Percentiles rank a stretch among this genome's conserved stretches.
Conservation (phyloP, 2,888 invertebrate genomes). For the Sphaerophoria taeniata region DNA sequence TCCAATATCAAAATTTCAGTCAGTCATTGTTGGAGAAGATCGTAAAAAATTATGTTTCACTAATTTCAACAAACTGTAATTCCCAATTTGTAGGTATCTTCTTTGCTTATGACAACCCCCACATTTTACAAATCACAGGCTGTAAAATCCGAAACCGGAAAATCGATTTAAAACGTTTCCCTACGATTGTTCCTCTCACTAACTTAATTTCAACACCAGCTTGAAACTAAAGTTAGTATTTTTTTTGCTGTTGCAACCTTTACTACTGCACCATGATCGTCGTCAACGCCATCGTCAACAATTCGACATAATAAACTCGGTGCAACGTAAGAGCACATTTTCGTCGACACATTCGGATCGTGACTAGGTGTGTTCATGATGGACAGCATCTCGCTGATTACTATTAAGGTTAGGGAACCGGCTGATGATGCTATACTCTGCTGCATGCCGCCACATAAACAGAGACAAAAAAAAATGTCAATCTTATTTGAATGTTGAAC, state of each 20-base stretch:
- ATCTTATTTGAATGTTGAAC: constrained; percentile 63
- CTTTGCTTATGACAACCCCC: too few species aligned
- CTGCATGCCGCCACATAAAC: neutral
- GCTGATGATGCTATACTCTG: constrained; percentile 14
- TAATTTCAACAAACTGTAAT: too few species aligned
- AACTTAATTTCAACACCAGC: neutral
- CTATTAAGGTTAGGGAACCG: constrained; percentile 17
- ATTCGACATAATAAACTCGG: constrained; percentile 67
- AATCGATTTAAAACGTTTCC: too few species aligned
- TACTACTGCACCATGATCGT: constrained; percentile 10
- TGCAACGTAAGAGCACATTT: constrained; percentile 30
- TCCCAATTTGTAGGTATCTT: too few species aligned
- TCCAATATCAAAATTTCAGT: too few species aligned
- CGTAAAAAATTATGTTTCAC: too few species aligned
- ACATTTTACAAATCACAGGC: too few species aligned
- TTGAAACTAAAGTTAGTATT: neutral
- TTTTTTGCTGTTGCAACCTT: neutral
- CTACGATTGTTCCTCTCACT: too few species aligned
- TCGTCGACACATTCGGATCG: constrained; percentile 65
- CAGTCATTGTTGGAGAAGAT: too few species aligned
- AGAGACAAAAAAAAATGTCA: constrained; percentile 51
- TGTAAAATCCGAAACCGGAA: too few species aligned
- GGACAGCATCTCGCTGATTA: constrained; percentile 68
- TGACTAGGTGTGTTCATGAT: constrained; percentile 75
- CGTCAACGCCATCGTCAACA: constrained; percentile 38